Evolutionary conservation across 2,888 invertebrate species (phyloP).

Genomic region (Fragum whitleyi): DNA sequence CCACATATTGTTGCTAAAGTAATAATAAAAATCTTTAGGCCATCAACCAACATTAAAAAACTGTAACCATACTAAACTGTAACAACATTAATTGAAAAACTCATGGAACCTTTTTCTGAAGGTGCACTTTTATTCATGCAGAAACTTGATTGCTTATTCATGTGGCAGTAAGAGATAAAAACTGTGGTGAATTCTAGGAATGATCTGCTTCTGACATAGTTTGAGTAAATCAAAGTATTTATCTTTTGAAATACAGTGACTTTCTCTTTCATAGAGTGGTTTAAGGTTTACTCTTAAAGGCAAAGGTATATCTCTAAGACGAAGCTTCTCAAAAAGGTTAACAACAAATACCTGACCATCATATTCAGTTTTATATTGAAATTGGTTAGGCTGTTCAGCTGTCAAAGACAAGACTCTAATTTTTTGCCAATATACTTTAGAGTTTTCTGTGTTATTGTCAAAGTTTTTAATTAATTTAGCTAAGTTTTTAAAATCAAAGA

Average conservation of each 20-base stretch:
- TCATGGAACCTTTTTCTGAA: too few species aligned
- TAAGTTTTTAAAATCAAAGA: constrained; percentile 20
- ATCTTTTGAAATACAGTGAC: constrained; percentile 8
- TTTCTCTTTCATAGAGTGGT: constrained; percentile 8
- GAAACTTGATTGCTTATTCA: too few species aligned
- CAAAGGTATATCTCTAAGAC: constrained; percentile 3
- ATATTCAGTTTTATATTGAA: not conserved
- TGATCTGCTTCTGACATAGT: constrained; percentile 22
- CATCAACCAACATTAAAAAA: too few species aligned
- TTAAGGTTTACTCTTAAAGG: not conserved
- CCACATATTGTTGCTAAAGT: too few species aligned
- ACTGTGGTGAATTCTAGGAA: constrained; percentile 23
- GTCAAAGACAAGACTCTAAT: constrained; percentile 2
- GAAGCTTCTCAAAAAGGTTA: not conserved
- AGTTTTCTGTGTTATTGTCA: constrained; percentile 10
- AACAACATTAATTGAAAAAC: too few species aligned
- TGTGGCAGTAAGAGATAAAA: constrained; percentile 5
- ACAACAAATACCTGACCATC: constrained; percentile 5
- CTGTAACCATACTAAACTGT: too few species aligned
- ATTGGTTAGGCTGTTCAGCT: not conserved
- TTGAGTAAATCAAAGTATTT: constrained; percentile 25
- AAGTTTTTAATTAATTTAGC: constrained; percentile 26
- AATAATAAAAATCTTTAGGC: too few species aligned
- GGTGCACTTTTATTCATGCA: too few species aligned
- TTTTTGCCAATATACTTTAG: constrained; percentile 23